These are phyloP conservation scores for Tor tambroides DNA, from an alignment of 2,113 vertebrate genomes.

Conservation along the genomic window DNA sequence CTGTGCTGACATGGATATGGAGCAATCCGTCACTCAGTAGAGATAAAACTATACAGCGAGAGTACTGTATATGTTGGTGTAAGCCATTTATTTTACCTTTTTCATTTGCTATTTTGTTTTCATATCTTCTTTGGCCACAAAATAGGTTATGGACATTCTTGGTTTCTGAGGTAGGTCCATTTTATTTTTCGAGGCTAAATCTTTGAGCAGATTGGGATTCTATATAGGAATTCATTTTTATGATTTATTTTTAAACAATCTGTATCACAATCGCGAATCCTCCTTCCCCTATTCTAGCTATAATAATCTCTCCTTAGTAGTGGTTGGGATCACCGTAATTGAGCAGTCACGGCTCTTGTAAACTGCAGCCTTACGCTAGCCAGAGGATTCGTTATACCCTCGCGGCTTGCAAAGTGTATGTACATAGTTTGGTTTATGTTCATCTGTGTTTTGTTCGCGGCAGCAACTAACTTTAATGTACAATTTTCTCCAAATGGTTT, in stretches of 20 bases:
- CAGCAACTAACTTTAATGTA: background rate
- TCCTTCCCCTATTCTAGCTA: background rate
- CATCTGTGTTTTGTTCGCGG: background rate
- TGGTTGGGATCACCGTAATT: background rate
- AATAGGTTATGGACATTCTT: too few species aligned
- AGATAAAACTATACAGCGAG: too few species aligned
- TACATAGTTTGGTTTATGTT: background rate
- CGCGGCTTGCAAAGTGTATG: background rate
- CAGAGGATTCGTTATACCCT: background rate
- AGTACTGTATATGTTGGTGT: too few species aligned
- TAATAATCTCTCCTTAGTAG: background rate
- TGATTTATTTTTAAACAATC: too few species aligned
- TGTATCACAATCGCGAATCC: background rate
- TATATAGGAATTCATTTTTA: too few species aligned
- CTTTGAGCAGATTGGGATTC: too few species aligned
- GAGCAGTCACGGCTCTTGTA: conserved; percentile 3
- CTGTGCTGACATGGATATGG: background rate
- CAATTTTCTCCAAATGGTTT: background rate
- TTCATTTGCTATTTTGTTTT: too few species aligned
- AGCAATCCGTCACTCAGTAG: background rate
- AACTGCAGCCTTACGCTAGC: background rate
- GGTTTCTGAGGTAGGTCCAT: too few species aligned
- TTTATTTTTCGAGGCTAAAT: too few species aligned
- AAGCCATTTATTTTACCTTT: too few species aligned
- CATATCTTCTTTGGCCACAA: too few species aligned